Base-by-base conservation (phyloP, 2,888 invertebrate genomes). In the Koerneria pararmatus region DNA sequence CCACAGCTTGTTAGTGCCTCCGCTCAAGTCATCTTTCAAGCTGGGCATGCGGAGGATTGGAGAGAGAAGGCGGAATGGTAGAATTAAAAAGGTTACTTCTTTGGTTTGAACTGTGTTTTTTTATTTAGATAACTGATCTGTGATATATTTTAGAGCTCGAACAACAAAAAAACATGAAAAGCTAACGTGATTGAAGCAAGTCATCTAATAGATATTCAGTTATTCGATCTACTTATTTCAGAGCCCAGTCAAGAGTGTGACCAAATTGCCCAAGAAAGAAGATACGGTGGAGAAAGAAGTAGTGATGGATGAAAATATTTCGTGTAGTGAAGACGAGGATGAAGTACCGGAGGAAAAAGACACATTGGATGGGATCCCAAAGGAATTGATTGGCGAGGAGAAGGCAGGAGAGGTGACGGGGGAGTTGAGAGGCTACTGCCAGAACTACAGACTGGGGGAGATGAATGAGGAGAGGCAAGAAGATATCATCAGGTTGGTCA, bases 21-120 rank as follows among this genome's bases (percentile, higher is more conserved):
- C n/a, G n/a, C n/a, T n/a, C 32, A 57, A 37, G 57, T 57, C 34
- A 34, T 35, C 34, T 57, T 37, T 57, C n/a, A 57, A 57, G n/a
- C 31, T 35, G 31, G 29, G 35, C 6, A 37, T 35, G n/a, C 57
- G 57, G 15, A 34, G 15, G n/a, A 34, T 34, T 2, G n/a, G 34
- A n/a, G 24, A 22, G n/a, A 2, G 15, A 15, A 34, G 34, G 34
- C 34, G 15, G 27, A 11, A 11, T 24, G 22, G 37, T 1, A 27
- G 37, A 4, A 15, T 24, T 34, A 34, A n/a, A 5, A n/a, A 34
- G 29, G 57, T 57, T 0, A 57, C 35, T 49, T 6, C 4, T 22
- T 6, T 49, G 4, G 3, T 49, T 22, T 24, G 24, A 31, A n/a
- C 4, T 51, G n/a, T 11, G 29, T 51, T 51, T 51, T 8, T 54